A percentile compares a stretch with the other conserved stretches of the same genome.
Conservation (phyloP, 2,797 vertebrate species). For the Rhynchonycteris naso region DNA sequence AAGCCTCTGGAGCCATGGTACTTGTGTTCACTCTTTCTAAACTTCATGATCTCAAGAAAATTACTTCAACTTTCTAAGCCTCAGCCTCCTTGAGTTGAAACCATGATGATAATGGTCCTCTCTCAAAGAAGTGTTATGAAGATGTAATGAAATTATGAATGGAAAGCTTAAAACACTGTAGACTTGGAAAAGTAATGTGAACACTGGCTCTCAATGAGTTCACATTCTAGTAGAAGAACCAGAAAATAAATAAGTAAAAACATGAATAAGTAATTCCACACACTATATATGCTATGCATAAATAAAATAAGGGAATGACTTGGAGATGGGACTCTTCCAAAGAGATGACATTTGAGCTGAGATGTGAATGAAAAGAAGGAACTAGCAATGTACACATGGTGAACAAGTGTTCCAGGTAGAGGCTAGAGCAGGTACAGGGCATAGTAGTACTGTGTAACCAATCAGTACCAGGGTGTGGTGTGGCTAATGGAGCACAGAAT, state of each 20-base stretch:
- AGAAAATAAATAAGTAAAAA: background rate
- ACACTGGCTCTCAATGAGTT: background rate
- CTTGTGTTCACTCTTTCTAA: background rate
- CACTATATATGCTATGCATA: background rate
- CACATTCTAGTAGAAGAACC: background rate
- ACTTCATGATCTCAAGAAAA: background rate
- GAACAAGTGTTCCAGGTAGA: background rate
- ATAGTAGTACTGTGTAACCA: background rate
- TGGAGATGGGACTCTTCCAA: background rate
- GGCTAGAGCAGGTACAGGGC: background rate
- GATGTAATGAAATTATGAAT: background rate
- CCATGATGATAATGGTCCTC: background rate
- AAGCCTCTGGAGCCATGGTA: background rate
- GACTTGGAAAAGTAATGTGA: background rate
- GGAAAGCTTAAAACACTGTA: background rate
- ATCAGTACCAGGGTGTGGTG: background rate
- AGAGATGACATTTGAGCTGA: background rate
- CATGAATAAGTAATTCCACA: constrained; percentile 14
- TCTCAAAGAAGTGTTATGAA: background rate
- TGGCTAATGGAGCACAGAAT: background rate
- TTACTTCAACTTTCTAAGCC: background rate
- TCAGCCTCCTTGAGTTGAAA: background rate
- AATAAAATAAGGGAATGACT: background rate
- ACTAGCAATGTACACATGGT: background rate
- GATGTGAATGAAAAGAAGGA: background rate